Evolutionary conservation across 1,140 invertebrate species (phyloP), one percentile per base, ranked within the genome.

Genomic region (Nephila pilipes): DNA sequence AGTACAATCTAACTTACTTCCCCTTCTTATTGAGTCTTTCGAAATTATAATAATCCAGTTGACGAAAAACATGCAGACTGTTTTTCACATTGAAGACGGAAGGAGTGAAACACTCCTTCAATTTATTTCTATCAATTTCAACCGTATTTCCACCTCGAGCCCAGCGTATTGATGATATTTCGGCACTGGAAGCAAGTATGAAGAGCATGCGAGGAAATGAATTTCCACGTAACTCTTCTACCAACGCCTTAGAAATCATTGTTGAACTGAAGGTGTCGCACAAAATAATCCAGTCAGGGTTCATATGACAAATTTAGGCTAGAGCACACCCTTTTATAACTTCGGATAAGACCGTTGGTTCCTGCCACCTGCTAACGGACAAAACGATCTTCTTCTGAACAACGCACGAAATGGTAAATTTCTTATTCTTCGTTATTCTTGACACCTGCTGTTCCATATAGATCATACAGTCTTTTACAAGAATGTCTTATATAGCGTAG

Each of bases 41-140:
- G n/a, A 90, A 90, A 20, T 90, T 69, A n/a, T 90, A 90, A 38
- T 90, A 90, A 6, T 69, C 55, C 4, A 90, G n/a, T 58, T 90
- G 88, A 2, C 88, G 69, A 12, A 90, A 20, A 36, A 90, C 88
- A 75, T 90, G 88, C 54, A 80, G 88, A 36, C 80, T 90, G 54
- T 69, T 90, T 36, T 69, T 79, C 1, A 90, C 88, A 25, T 90
- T 90, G 54, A 90, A 90, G 25, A 90, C n/a, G 3, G 58, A n/a
- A 1, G 88, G 88, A 10, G 55, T 55, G n/a, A 90, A 90, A 18
- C 69, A 80, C 36, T 90, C 88, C 10, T 80, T 46, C 1, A 90
- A 22, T 6, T 14, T 1, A 32, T 58, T n/a, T 6, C 88, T 90
- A 22, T 90, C 69, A 36, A 90, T 80, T 22, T 10, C 6, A 10